Conservation (phyloP, 2,888 invertebrate genomes). For the Chironomus tentans region DNA sequence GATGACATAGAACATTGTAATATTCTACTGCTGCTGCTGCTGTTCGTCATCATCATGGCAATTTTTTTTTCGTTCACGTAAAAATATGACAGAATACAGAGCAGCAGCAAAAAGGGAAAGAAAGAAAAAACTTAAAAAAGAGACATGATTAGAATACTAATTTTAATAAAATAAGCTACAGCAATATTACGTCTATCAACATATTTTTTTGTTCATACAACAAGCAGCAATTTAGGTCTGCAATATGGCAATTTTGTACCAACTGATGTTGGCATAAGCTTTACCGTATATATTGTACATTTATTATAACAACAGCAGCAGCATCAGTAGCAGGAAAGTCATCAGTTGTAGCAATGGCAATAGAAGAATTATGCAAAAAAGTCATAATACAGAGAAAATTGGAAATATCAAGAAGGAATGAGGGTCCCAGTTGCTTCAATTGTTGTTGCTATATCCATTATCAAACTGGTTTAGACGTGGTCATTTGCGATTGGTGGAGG, state of each 20-base stretch:
- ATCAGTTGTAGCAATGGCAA: background rate
- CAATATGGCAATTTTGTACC: conserved; percentile 8
- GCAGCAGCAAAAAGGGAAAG: background rate
- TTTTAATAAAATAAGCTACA: conserved; percentile 5
- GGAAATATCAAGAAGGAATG: background rate
- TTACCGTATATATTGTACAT: background rate
- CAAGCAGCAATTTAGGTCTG: background rate
- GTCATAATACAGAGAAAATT: background rate
- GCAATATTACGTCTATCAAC: conserved; percentile 8
- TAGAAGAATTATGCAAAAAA: conserved; percentile 5
- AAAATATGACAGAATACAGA: background rate
- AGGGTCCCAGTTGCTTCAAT: too few relatives aligned
- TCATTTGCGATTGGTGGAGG: too few relatives aligned
- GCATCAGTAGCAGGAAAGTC: background rate
- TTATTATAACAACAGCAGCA: background rate
- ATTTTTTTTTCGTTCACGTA: background rate
- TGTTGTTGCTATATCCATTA: too few relatives aligned
- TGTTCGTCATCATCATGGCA: too few relatives aligned
- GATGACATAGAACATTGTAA: background rate
- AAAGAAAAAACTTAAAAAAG: conserved; percentile 11
- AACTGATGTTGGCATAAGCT: background rate
- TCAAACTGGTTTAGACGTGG: too few relatives aligned
- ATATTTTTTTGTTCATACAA: background rate
- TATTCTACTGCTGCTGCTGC: background rate
- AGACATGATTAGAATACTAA: conserved; percentile 22